Evolutionary conservation across 2,888 invertebrate species (phyloP).

Genomic region (Suillia variegata): DNA sequence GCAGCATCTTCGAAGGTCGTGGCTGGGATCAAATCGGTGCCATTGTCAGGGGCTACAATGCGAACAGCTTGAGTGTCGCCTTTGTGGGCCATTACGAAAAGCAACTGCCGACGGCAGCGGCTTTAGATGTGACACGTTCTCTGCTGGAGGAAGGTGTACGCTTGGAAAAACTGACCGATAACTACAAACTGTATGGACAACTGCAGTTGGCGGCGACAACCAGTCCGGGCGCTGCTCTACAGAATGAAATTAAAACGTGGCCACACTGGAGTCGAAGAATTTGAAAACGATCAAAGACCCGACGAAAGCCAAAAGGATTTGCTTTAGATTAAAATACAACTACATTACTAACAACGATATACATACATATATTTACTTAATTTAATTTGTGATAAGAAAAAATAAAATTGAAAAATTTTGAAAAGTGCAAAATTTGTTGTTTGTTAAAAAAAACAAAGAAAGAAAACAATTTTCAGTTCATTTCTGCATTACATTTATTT

Average conservation of each 20-base stretch:
- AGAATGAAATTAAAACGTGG: conserved; percentile 69
- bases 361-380: no score
- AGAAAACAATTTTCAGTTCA: no score
- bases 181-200: conserved; percentile 73
- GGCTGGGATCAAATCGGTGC: conserved; percentile 74
- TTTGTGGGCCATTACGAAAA: conserved; percentile 73
- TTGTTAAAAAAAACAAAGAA: no score
- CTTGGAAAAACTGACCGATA: conserved; percentile 64
- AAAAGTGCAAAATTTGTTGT: no score
- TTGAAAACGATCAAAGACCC: no score
- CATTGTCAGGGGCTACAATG: conserved; percentile 71
- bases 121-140: conserved; percentile 66
- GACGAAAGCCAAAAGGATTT: no score
- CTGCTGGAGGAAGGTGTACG: conserved; percentile 69
- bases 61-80: conserved; percentile 70
- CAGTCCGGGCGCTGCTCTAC: conserved; percentile 73
- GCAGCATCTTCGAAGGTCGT: conserved; percentile 72
- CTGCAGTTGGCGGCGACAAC: conserved; percentile 70
- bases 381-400: no score
- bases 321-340: no score
- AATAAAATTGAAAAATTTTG: no score
- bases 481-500: no score
- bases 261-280: conserved; percentile 63
- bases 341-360: no score
- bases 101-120: conserved; percentile 63